These are phyloP conservation scores for Octomys mimax DNA, from an alignment of 2,797 vertebrate genomes.

Conservation along the genomic window DNA sequence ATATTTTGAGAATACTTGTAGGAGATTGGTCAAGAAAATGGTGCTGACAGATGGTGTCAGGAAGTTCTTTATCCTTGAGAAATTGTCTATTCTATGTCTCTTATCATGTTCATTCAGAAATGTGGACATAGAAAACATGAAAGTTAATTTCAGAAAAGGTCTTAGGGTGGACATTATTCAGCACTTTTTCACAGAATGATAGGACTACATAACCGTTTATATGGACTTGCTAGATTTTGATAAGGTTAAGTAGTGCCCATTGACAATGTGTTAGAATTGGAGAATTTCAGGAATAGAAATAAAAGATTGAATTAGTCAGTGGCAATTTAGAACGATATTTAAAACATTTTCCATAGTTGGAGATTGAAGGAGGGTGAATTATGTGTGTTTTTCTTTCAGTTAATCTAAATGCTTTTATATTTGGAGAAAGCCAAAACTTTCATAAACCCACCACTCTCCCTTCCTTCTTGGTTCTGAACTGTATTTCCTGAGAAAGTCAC, in stretches of 20 bases:
- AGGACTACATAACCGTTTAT: not conserved
- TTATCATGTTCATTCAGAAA: not conserved
- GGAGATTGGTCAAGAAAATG: not conserved
- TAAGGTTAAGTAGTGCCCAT: not conserved
- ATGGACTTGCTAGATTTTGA: not conserved
- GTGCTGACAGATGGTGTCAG: not conserved
- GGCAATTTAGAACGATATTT: conserved; percentile 14
- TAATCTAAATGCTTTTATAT: not conserved
- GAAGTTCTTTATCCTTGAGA: not conserved
- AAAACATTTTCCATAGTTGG: conserved; percentile 1
- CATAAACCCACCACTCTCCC: not conserved
- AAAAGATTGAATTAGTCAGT: conserved; percentile 6
- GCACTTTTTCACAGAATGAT: not conserved
- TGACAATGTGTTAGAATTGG: not conserved
- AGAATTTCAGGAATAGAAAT: conserved; percentile 14
- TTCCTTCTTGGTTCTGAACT: not conserved
- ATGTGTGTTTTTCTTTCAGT: not conserved
- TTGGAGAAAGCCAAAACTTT: not conserved
- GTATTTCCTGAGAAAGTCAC: not conserved
- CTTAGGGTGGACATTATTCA: not conserved
- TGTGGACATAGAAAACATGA: not conserved
- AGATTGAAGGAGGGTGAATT: not conserved
- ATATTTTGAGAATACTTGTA: not conserved
- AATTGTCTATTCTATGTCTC: not conserved
- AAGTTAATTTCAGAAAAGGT: conserved; percentile 5